Base-by-base conservation (phyloP, 2,113 vertebrate genomes). In the Calidris pygmaea region DNA sequence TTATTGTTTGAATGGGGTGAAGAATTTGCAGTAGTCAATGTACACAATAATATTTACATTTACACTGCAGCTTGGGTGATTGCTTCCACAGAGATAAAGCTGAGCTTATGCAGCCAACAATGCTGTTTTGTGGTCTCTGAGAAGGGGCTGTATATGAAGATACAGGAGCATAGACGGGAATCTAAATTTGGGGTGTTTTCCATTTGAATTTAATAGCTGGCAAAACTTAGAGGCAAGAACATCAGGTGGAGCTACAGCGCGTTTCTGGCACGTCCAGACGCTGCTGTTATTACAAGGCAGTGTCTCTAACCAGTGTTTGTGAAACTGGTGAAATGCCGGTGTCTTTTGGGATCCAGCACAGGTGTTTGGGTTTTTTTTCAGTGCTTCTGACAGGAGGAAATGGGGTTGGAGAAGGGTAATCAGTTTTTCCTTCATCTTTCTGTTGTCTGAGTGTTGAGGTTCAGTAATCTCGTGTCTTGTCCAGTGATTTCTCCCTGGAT, bases 221-320 rank as follows among this genome's bases (percentile, higher is more conserved):
- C 75, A n/a, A 45, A 62, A 14, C 55, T 22, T 19, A 6, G 9
- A 74, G 19, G 24, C 10, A 24, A 7, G 67, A 78, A 10, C 22
- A 6, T 75, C 37, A 55, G n/a, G 45, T 58, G 59, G 55, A 73
- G 24, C 35, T 76, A 4, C 29, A 37, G 32, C 0, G 0, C 0
- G 1, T 58, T 87, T 43, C 21, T 91, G 37, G 27, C 9, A 10
- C 0, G 3, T 34, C 37, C 32, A 19, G 12, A n/a, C 0, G 0
- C 1, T 0, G 29, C 4, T 30, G 32, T 13, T 32, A 12, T 24
- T 41, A 6, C 29, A 34, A n/a, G 62, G 59, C 73, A 18, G 21
- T 0, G 1, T 39, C 68, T 73, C 2, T 22, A 14, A 21, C n/a
- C 0, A 0, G 34, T 62, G 59, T 15, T 9, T 78, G 52, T 37